Evolutionary conservation across 2,888 invertebrate genomes (phyloP), one percentile per base, ranked within the genome.

Genomic region (Mesochorus sp.): DNA sequence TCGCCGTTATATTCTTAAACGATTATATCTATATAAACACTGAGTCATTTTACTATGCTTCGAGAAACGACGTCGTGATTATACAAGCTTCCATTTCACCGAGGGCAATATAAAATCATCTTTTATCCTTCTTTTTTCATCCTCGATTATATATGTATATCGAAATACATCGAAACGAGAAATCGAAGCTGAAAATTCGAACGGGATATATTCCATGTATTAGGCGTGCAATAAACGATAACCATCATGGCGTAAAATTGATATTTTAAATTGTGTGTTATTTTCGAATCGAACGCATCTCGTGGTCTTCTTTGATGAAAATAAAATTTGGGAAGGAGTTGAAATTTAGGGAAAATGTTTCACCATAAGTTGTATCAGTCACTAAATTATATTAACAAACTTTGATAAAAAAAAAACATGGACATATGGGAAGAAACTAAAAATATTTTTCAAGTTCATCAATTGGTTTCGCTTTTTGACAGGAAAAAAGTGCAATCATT

Each of bases 171-270:
- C 70, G 51, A 64, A 71, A 70, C 59, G 57, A 57, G 31, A n/a
- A 6, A 57, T 57, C 26, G 3, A 1, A 14, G n/a, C 4, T n/a
- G 31, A 24, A 6, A 57, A 34, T 42, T 59, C 28, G 39, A 17
- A 24, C 1, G 6, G 12, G 17, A 39, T 73, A 2, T 49, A 39
- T 49, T 57, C 42, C 17, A n/a, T 3, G 64, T 49, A 26, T 59
- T n/a, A n/a, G n/a, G 10, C 31, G 31, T 26, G 8, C 21, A 24
- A 64, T 47, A 57, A 64, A 14, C 39, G 57, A 70, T 76, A 49
- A n/a, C 42, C 42, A 59, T 42, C 42, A n/a, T 14, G 24, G 19
- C 49, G n/a, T n/a, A 49, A 71, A 64, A 76, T 64, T 76, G 51
- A 71, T 31, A 42, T 49, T 59, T 49, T 28, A 31, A n/a, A 39